Percentiles rank a stretch among this genome's conserved stretches.
Evolutionary conservation across 2,113 vertebrate species (phyloP).

Genomic region (Proterorhinus semilunaris): DNA sequence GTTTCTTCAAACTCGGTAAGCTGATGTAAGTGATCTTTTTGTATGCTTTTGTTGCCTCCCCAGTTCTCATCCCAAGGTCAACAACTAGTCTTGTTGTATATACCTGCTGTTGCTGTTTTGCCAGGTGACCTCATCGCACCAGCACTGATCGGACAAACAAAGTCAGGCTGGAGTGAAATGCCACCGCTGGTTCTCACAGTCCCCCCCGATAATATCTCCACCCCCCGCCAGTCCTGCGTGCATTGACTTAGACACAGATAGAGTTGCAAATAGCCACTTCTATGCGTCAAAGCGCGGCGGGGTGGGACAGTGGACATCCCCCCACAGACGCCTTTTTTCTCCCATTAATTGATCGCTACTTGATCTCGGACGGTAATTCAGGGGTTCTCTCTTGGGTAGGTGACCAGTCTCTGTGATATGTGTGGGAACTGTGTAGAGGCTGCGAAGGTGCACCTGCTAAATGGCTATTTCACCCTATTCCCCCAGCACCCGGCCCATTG

Average conservation of each 20-base stretch:
- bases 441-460: slow-evolving; percentile 77
- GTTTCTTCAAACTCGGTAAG: slow-evolving; percentile 13
- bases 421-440: slow-evolving; percentile 81
- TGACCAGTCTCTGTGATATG: slow-evolving; percentile 78
- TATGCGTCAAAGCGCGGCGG: slow-evolving; percentile 63
- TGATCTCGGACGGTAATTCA: slow-evolving; percentile 78
- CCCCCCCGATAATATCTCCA: slow-evolving; percentile 65
- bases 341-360: slow-evolving; percentile 85
- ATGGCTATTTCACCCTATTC: slow-evolving; percentile 56
- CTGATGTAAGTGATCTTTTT: background rate
- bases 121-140: slow-evolving; percentile 68
- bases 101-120: slow-evolving; percentile 29
- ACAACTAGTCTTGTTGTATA: slow-evolving; percentile 26
- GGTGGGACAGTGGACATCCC: slow-evolving; percentile 68
- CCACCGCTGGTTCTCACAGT: slow-evolving; percentile 73
- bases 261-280: slow-evolving; percentile 79
- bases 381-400: slow-evolving; percentile 72
- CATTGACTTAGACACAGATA: slow-evolving; percentile 76
- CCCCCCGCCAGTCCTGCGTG: slow-evolving; percentile 52
- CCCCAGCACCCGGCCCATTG: slow-evolving; percentile 69
- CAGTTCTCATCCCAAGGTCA: slow-evolving; percentile 54
- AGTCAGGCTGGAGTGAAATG: slow-evolving; percentile 68
- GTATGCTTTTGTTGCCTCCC: slow-evolving; percentile 21
- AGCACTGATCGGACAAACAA: slow-evolving; percentile 54
- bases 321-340: slow-evolving; percentile 68